Evolutionary conservation across 2,888 invertebrate genomes (phyloP), one percentile per base, ranked within the genome.

Genomic region (Tenthredo amoena): DNA sequence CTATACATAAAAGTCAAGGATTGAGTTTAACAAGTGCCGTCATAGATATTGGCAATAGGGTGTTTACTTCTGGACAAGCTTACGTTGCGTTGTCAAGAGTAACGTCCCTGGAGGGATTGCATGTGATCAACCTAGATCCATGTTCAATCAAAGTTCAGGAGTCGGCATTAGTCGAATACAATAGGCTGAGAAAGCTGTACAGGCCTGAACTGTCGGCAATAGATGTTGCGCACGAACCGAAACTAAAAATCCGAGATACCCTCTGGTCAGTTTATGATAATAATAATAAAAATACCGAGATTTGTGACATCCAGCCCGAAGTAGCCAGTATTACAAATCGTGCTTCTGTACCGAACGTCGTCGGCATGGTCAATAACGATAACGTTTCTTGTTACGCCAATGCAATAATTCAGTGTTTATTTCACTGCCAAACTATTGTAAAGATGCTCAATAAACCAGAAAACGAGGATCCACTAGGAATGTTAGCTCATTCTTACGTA

Each of bases 21-120:
- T 34, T 74, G 18, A 89, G 89, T 86, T 77, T 90, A 31, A 85
- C 86, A 72, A 87, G 83, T 72, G 87, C 85, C 62, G 81, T 90
- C 6, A 76, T 88, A 5, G 89, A 89, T 68, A 86, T 87, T 18
- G 89, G 87, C 15, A 88, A 87, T 65, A 81, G 76, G 85, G 50
- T 89, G 89, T 58, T 58, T n/a, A 58, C 58, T 58, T 58, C n/a
- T 1, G 58, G 58, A 58, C 58, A 58, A 58, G 58, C 58, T 9
- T 58, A 58, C 21, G 89, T 89, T 21, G 89, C 89, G 50, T 85
- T 89, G 31, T 89, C 89, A 21, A 85, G 88, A 82, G 87, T 89
- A 15, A 88, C 87, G 10, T 81, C 81, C 47, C 47, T 88, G 6
- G 85, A 88, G n/a, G 88, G 89, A 18, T 76, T 89, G 9, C 87